Evolutionary conservation across 2,888 invertebrate species (phyloP), one percentile per base, ranked within the genome.

Genomic region (Thyatira batis): DNA sequence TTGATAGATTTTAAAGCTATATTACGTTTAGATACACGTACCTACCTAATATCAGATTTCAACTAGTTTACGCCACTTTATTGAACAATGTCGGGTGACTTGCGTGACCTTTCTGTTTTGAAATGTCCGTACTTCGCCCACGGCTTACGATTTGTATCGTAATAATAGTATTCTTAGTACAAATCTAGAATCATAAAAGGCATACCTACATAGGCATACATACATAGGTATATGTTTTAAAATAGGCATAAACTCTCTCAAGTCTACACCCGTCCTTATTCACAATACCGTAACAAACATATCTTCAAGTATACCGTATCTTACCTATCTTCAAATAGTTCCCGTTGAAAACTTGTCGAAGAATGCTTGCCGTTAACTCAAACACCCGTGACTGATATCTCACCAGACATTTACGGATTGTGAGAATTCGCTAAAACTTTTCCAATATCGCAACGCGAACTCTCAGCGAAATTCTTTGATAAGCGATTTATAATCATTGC

Each of bases 401-500:
- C 64, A 61, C 63, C 58, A 78, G 82, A 83, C 81, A 78, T 80
- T 83, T 80, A 78, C 78, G 73, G 76, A 84, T 84, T 75, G 78
- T 71, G 67, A 67, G 66, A 73, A 72, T 72, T 61, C 63, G 65
- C 54, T 57, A 54, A 74, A 89, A 89, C 79, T 88, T 88, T 85
- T 82, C 84, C 87, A 88, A 89, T 88, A 87, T 82, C 82, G 70
- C 69, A 71, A 72, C 71, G 74, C 75, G 81, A 85, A 85, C 82
- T 84, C 73, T 51, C 59, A 50, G 52, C 62, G 63, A 69, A 78
- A 84, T 82, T 80, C 84, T 85, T 86, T 80, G 85, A 87, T 88
- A 87, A 88, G 84, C 84, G 82, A 87, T 89, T 89, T 86, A 84
- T 85, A 87, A 88, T 87, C 85, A 87, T 82, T 78, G 78, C 74